phyloP scores from a whole-genome alignment of 2,888 invertebrate genomes.

The Andrena marginata region DNA sequence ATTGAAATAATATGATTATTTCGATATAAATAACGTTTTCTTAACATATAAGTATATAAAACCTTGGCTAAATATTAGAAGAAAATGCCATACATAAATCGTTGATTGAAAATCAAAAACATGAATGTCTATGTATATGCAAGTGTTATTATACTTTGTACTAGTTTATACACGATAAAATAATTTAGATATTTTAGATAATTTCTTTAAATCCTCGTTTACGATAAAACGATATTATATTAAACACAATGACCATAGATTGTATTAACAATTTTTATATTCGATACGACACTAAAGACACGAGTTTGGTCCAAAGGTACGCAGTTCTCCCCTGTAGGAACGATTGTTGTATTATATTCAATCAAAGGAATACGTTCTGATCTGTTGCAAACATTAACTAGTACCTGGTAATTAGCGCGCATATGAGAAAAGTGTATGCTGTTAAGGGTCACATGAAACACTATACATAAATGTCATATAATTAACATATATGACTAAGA shows the following conservation, averaged over 20 bases:
- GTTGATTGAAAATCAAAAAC: constrained; percentile 38
- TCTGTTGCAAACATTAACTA: constrained; percentile 50
- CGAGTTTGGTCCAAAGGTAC: constrained; percentile 43
- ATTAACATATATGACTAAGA: constrained; percentile 28
- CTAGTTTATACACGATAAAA: constrained; percentile 9
- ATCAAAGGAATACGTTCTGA: constrained; percentile 19
- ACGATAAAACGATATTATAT: constrained; percentile 8
- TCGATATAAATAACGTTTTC: neutral
- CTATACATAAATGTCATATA: constrained; percentile 42
- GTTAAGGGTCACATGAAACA: constrained; percentile 32
- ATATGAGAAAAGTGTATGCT: constrained; percentile 33
- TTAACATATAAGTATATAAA: constrained; percentile 15
- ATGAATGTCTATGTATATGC: neutral
- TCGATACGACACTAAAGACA: neutral
- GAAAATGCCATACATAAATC: constrained; percentile 34
- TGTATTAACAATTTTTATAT: constrained; percentile 17
- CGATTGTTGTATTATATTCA: constrained; percentile 20
- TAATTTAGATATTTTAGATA: constrained; percentile 13
- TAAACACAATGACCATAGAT: constrained; percentile 8
- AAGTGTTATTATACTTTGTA: constrained; percentile 6
- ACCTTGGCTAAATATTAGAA: neutral
- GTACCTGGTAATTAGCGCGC: constrained; percentile 55
- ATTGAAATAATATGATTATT: constrained; percentile 20
- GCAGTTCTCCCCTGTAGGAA: constrained; percentile 6
- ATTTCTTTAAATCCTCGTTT: constrained; percentile 28